A percentile compares a stretch with the other conserved stretches of the same genome.
Evolutionary conservation across 2,113 vertebrate species (phyloP).

Genomic region (Tenebrosternarchus preto): DNA sequence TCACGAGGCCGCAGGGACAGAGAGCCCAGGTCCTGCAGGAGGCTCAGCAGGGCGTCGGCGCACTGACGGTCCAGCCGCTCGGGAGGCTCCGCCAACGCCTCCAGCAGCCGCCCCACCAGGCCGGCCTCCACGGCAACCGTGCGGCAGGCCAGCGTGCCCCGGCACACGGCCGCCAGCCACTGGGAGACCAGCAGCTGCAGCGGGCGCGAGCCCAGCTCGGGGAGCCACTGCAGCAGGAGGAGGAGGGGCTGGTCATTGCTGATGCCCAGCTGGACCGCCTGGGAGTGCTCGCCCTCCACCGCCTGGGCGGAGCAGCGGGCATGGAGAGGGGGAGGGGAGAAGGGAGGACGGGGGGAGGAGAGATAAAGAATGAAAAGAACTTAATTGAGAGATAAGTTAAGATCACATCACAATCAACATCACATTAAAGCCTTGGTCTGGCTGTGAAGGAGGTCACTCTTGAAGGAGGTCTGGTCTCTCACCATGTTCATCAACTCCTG

Average conservation of each 20-base stretch:
- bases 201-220: conserved; percentile 76
- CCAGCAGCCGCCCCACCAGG: conserved; percentile 82
- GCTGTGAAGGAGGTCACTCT: conserved; percentile 29
- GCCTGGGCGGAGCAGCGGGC: conserved; percentile 73
- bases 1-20: conserved; percentile 86
- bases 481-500: conserved; percentile 98
- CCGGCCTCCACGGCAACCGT: conserved; percentile 89
- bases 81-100: conserved; percentile 71
- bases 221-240: conserved; percentile 89
- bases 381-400: neutral
- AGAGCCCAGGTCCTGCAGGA: conserved; percentile 83
- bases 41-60: conserved; percentile 80
- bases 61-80: conserved; percentile 75
- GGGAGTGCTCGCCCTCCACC: conserved; percentile 83
- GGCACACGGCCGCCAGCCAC: conserved; percentile 82
- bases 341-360: neutral
- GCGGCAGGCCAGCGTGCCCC: conserved; percentile 83
- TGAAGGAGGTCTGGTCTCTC: too few relatives aligned
- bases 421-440: neutral
- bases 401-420: neutral
- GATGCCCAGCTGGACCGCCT: conserved; percentile 74
- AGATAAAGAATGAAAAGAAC: neutral
- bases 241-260: conserved; percentile 90
- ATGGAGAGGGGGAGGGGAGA: neutral
- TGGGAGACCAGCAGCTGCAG: conserved; percentile 85